Base-by-base conservation (phyloP, 2,888 invertebrate species). In the Slavum lentiscoides region DNA sequence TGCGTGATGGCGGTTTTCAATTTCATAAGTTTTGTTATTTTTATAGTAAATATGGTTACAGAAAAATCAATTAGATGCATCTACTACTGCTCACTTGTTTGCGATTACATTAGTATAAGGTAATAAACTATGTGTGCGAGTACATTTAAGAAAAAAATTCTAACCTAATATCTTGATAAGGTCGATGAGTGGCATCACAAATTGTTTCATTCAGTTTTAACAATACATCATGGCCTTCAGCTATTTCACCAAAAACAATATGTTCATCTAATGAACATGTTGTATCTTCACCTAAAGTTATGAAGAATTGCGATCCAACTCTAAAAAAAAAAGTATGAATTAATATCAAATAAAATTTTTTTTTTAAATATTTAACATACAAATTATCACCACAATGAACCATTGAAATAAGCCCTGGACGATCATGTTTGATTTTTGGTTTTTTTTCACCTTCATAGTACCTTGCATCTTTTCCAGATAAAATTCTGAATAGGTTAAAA, bases 161-260 rank as follows among this genome's bases (percentile, higher is more conserved):
- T 67, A 64, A 83, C 83, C 83, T 82, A 39, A 83, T 82, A 74
- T 83, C 83, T 86, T 96, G 93, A 86, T 94, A 98, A 0, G 99
- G 99, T 43, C 95, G 90, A 85, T 96, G 92, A 62, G 91, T 91
- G 49, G 91, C 91, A 88, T 98, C 98, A 85, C 96, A 97, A 84
- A 98, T 95, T 0, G 94, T 91, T 85, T 98, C 97, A 87, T 99
- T 99, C 0, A 99, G 89, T 86, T 93, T 92, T 21, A 94, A 90
- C 23, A 99, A 88, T 2, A 96, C 89, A 83, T 97, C 96, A 72
- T 92, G 88, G 0, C 97, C 99, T 88, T 99, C 98, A 0, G 93
- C 91, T 4, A 99, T 94, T 88, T 95, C 94, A 0, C 98, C 98
- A 87, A 99, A 97, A 21, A 98, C 94, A 85, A 97, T 96, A 87